Conservation (phyloP, 2,113 vertebrate species). For the Oncorhynchus kisutch region DNA sequence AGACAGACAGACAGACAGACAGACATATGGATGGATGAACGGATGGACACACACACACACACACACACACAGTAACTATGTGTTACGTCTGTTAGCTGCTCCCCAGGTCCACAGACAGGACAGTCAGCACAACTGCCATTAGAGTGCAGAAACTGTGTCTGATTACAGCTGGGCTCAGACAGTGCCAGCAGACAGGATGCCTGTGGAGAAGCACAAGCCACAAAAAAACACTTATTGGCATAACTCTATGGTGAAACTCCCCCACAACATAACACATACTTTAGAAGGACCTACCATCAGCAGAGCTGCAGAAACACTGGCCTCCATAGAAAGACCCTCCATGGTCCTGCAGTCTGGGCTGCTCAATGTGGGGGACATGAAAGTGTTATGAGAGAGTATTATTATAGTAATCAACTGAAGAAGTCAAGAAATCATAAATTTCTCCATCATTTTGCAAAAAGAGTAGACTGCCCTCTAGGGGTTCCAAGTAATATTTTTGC, state of each 20-base stretch:
- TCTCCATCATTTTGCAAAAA: not conserved
- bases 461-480: not conserved
- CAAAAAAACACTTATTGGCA: not conserved
- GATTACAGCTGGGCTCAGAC: conserved; percentile 52
- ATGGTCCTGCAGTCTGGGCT: not conserved
- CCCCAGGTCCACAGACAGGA: conserved; percentile 49
- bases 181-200: conserved; percentile 21
- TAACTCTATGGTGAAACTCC: not conserved
- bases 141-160: conserved; percentile 51
- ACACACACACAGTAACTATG: not conserved
- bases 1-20: not conserved
- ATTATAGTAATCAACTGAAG: not conserved
- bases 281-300: conserved; percentile 44
- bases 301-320: conserved; percentile 17
- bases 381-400: not conserved
- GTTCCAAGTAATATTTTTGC: not conserved
- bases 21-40: not conserved
- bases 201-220: conserved; percentile 21
- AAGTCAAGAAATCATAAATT: no score
- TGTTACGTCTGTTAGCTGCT: conserved; percentile 62
- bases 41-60: not conserved
- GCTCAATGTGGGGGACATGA: not conserved
- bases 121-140: conserved; percentile 55
- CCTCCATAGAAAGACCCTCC: conserved; percentile 12
- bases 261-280: not conserved